Percentiles rank a stretch among this genome's conserved stretches.
Evolutionary conservation across 2,797 vertebrate species (phyloP).

Genomic region (Eutrigla gurnardus): DNA sequence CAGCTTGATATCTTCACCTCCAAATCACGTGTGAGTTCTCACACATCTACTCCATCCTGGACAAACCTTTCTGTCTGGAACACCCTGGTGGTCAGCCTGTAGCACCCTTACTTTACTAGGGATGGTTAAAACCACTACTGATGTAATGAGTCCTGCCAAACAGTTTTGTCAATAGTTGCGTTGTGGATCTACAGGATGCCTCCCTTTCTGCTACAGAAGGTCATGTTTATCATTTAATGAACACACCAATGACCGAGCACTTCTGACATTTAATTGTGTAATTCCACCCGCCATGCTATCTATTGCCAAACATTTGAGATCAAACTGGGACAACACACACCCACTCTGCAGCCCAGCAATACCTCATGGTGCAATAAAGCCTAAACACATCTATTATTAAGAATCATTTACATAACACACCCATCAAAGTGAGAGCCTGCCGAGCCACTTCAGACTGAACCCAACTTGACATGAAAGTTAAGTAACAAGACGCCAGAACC

Average conservation of each 20-base stretch:
- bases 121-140: neutral
- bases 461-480: neutral
- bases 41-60: slow-evolving; percentile 24
- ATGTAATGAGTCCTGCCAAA: neutral
- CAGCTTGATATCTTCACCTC: slow-evolving; percentile 27
- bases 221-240: neutral
- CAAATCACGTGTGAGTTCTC: slow-evolving; percentile 40
- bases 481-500: neutral
- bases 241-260: neutral
- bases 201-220: neutral
- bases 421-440: neutral
- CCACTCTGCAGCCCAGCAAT: neutral
- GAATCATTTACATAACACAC: neutral
- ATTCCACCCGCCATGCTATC: neutral
- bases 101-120: neutral
- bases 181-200: neutral
- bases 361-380: neutral
- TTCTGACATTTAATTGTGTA: neutral
- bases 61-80: slow-evolving; percentile 16
- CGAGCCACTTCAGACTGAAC: neutral
- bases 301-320: neutral
- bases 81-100: neutral
- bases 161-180: neutral
- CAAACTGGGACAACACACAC: neutral
- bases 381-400: neutral